These are phyloP conservation scores for Benthosema pterotum DNA, from an alignment of 2,797 vertebrate species.

Conservation along the genomic window DNA sequence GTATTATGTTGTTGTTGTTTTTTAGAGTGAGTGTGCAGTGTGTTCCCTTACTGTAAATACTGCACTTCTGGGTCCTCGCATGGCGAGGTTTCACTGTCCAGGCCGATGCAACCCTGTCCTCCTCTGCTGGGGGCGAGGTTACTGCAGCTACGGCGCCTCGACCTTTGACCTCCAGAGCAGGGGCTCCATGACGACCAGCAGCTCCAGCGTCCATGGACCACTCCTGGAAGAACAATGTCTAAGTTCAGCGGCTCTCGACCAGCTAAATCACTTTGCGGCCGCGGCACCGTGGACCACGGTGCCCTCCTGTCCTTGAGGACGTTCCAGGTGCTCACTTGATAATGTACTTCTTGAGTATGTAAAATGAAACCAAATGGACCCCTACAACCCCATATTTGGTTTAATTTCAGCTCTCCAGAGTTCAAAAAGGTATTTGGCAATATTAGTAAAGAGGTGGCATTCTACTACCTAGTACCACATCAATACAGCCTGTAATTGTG, in stretches of 20 bases:
- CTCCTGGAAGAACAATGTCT: constrained; percentile 64
- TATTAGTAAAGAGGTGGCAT: no score
- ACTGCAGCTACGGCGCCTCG: constrained; percentile 83
- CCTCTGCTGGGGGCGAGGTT: constrained; percentile 83
- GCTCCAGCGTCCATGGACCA: constrained; percentile 87
- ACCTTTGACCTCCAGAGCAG: constrained; percentile 82
- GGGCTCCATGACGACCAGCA: constrained; percentile 92
- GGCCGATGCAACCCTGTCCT: constrained; percentile 83
- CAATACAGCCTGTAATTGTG: no score
- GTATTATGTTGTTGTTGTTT: no score
- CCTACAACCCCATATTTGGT: no score
- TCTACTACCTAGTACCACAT: no score
- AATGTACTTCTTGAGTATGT: no score
- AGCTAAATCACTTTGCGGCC: no score
- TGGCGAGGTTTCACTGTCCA: constrained; percentile 62
- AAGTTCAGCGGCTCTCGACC: background rate
- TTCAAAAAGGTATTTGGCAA: background rate
- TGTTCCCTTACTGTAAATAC: constrained; percentile 80
- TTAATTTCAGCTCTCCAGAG: background rate
- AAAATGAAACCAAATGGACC: no score
- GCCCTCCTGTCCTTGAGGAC: no score
- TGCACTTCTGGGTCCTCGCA: constrained; percentile 85
- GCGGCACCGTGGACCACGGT: no score
- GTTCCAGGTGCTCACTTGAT: no score
- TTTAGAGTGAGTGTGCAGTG: constrained; percentile 1